phyloP scores from a whole-genome alignment of 2,888 invertebrate genomes.

The Troides oblongomaculatus region DNA sequence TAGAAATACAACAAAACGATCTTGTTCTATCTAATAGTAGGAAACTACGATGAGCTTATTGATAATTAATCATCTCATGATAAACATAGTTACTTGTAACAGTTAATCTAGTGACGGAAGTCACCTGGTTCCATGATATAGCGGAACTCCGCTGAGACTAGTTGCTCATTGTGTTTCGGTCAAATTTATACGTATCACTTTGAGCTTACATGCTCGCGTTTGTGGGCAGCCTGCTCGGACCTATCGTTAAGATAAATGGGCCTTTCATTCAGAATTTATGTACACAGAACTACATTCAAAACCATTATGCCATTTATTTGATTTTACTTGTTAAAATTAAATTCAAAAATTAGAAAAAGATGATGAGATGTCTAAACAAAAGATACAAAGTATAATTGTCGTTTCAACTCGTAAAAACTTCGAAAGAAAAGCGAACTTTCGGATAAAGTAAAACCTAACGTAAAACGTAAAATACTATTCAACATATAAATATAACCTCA shows the following conservation, averaged over 20 bases:
- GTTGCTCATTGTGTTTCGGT: slow-evolving; percentile 5
- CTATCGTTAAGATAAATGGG: slow-evolving; percentile 23
- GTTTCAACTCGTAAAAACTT: too few relatives aligned
- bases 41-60: neutral
- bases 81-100: neutral
- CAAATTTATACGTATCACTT: slow-evolving; percentile 7
- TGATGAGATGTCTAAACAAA: neutral
- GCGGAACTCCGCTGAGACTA: neutral
- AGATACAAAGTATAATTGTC: too few relatives aligned
- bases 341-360: neutral
- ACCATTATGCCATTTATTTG: slow-evolving; percentile 2
- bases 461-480: too few relatives aligned
- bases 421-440: too few relatives aligned
- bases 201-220: slow-evolving; percentile 13
- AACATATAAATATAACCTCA: too few relatives aligned
- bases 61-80: neutral
- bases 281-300: slow-evolving; percentile 15
- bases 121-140: neutral
- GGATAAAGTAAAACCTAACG: too few relatives aligned
- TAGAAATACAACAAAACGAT: too few relatives aligned
- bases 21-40: too few relatives aligned
- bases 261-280: slow-evolving; percentile 22
- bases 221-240: slow-evolving; percentile 14
- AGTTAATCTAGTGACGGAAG: neutral
- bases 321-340: neutral